Conservation (phyloP, 2,113 vertebrate genomes). For the Saguinus imperator region DNA sequence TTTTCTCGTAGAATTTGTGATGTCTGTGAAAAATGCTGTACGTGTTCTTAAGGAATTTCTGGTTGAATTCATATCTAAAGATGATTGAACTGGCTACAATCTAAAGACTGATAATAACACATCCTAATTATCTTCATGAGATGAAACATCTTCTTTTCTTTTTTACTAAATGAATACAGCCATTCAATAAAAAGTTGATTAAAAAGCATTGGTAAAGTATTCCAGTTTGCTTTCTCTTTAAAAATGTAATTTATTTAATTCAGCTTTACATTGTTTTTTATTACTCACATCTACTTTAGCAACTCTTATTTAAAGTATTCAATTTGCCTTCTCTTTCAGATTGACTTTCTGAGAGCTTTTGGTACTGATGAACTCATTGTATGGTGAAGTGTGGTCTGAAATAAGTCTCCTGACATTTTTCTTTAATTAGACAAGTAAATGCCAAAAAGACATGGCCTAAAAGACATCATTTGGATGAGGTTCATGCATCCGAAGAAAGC, state of each 20-base stretch:
- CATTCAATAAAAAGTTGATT: slow-evolving; percentile 17
- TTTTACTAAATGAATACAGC: background rate
- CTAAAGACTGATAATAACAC: background rate
- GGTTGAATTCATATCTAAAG: background rate
- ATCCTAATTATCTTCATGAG: background rate
- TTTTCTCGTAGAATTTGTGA: background rate
- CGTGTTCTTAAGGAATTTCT: background rate
- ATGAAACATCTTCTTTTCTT: background rate
- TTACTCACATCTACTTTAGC: background rate
- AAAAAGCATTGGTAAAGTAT: background rate
- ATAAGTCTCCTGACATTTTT: background rate
- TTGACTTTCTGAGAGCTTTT: slow-evolving; percentile 8
- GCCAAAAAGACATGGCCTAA: background rate
- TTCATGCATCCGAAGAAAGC: background rate
- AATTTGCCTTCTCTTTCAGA: slow-evolving; percentile 14
- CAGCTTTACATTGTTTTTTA: background rate
- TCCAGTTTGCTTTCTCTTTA: background rate
- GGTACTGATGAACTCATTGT: background rate
- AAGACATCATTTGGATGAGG: background rate
- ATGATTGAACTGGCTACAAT: background rate
- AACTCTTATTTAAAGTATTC: background rate
- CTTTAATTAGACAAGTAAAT: slow-evolving; percentile 24
- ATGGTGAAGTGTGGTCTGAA: background rate
- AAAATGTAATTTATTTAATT: background rate
- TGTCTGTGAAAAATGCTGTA: background rate